Conservation (phyloP, 2,113 vertebrate species). For the Datnioides undecimradiatus region DNA sequence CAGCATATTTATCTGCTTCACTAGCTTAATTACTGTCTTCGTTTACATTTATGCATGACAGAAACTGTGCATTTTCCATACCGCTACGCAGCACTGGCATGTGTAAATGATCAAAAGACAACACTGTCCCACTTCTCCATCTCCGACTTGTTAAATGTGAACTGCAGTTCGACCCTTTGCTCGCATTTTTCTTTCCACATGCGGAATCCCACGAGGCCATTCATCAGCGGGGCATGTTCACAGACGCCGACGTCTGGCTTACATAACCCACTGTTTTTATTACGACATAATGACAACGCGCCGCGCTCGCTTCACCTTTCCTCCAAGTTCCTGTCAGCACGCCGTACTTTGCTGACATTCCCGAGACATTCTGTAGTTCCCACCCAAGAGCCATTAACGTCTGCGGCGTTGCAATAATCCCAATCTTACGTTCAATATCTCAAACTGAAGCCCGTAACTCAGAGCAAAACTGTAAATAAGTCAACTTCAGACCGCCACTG, state of each 20-base stretch:
- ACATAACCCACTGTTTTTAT: conserved; percentile 41
- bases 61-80: not conserved
- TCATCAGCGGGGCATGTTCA: conserved; percentile 32
- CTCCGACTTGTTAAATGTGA: not conserved
- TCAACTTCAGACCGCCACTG: conserved; percentile 28
- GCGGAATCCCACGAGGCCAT: conserved; percentile 28
- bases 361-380: conserved; percentile 26
- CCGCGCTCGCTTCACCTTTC: conserved; percentile 23
- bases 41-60: not conserved
- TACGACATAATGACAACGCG: conserved; percentile 17
- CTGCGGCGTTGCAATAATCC: conserved; percentile 21
- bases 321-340: conserved; percentile 59
- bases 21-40: not conserved
- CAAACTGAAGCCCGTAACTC: conserved; percentile 36
- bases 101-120: not conserved
- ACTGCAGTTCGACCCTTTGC: conserved; percentile 9
- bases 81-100: not conserved
- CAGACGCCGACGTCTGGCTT: conserved; percentile 30
- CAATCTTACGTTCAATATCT: conserved; percentile 8
- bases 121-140: not conserved
- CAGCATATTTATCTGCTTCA: not conserved
- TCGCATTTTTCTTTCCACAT: conserved; percentile 23
- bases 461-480: conserved; percentile 44
- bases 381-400: conserved; percentile 48
- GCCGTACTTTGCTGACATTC: conserved; percentile 22